These are phyloP conservation scores for Leucophenga varia DNA, from an alignment of 1,140 invertebrate species.

Conservation along the genomic window DNA sequence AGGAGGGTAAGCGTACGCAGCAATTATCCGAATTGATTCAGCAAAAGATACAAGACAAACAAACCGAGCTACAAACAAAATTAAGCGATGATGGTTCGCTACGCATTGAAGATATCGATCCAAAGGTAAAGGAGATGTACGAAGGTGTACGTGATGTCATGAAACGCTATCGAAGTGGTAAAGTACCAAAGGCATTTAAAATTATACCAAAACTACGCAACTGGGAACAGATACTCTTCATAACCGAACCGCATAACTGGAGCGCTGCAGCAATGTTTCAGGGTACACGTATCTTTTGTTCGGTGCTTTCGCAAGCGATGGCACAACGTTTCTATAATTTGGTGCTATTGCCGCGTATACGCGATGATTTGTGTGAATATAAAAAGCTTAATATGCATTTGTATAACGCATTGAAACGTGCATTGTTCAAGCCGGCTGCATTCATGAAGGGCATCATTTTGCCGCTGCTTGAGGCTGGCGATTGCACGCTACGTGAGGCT, in stretches of 20 bases:
- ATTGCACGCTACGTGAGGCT: slow-evolving; percentile 93
- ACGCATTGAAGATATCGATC: slow-evolving; percentile 78
- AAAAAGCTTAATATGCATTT: slow-evolving; percentile 96
- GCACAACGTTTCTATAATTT: slow-evolving; percentile 96
- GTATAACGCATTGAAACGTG: slow-evolving; percentile 90
- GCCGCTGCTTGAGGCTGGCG: slow-evolving; percentile 87
- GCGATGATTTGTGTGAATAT: slow-evolving; percentile 94
- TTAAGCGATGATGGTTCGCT: slow-evolving; percentile 77
- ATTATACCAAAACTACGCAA: slow-evolving; percentile 89
- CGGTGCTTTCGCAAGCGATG: slow-evolving; percentile 95
- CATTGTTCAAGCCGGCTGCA: slow-evolving; percentile 95
- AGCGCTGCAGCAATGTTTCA: slow-evolving; percentile 93
- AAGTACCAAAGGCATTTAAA: slow-evolving; percentile 98
- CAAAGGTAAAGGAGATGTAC: slow-evolving; percentile 78
- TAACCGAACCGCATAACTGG: slow-evolving; percentile 82
- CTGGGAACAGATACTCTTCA: slow-evolving; percentile 94
- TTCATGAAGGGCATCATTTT: slow-evolving; percentile 98
- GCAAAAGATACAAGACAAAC: slow-evolving; percentile 91
- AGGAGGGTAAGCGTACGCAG: slow-evolving; percentile 61
- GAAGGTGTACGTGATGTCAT: slow-evolving; percentile 86
- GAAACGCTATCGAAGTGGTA: slow-evolving; percentile 88
- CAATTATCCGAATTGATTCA: slow-evolving; percentile 88
- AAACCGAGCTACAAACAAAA: slow-evolving; percentile 84
- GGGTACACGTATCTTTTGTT: slow-evolving; percentile 78
- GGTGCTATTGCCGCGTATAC: slow-evolving; percentile 85